phyloP scores from a whole-genome alignment of 2,113 vertebrate genomes.

The Trichomycterus rosablanca region DNA sequence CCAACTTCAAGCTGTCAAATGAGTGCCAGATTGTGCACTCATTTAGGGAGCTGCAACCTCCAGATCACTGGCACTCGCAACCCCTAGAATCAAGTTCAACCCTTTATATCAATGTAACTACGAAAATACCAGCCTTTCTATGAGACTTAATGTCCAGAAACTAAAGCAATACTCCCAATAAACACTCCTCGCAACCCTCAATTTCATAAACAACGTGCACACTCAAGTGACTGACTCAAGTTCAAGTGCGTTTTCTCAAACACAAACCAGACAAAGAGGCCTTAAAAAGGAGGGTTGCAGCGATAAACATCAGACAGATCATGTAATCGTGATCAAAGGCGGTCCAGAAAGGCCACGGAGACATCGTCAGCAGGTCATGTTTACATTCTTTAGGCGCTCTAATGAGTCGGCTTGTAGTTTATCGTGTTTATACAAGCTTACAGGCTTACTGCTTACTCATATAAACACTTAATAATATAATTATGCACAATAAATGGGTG shows the following conservation, averaged over 20 bases:
- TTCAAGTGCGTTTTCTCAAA: conserved; percentile 33
- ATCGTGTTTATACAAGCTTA: not conserved
- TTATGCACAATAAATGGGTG: no score
- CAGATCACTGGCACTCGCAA: conserved; percentile 25
- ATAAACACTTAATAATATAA: not conserved
- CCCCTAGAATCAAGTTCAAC: conserved; percentile 35
- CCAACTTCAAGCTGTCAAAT: conserved; percentile 54
- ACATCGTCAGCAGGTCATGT: conserved; percentile 29
- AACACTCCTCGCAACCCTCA: conserved; percentile 18
- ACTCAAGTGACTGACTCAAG: conserved; percentile 13
- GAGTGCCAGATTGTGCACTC: conserved; percentile 45
- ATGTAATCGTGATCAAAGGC: conserved; percentile 44
- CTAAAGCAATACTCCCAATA: conserved; percentile 23
- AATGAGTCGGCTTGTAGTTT: conserved; percentile 27
- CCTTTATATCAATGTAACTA: conserved; percentile 17
- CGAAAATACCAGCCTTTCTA: conserved; percentile 20
- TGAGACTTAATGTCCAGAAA: conserved; percentile 29
- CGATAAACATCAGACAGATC: conserved; percentile 40
- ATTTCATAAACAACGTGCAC: conserved; percentile 33
- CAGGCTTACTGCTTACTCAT: not conserved
- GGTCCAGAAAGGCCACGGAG: conserved; percentile 27
- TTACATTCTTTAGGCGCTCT: conserved; percentile 19
- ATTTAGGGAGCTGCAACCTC: conserved; percentile 34
- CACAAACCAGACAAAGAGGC: conserved; percentile 21
- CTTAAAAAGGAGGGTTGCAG: not conserved